Evolutionary conservation across 2,113 vertebrate species (phyloP), one percentile per base, ranked within the genome.

Genomic region (Lipophrys pholis): DNA sequence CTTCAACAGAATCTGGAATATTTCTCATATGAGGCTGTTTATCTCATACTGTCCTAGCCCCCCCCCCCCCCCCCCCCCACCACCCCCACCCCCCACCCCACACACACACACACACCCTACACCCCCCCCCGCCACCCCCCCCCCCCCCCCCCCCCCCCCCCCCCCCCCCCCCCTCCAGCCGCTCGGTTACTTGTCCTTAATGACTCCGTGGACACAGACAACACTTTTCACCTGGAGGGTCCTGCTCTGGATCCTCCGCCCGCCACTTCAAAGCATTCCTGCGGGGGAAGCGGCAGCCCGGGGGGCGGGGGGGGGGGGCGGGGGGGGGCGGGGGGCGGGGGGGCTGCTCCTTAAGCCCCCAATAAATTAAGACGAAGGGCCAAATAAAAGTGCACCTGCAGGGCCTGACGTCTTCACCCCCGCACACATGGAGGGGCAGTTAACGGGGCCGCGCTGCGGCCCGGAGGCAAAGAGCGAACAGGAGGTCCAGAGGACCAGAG

Each of bases 181-280:
- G 11, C 15, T n/a, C n/a, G n/a, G n/a, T n/a, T n/a, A n/a, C n/a
- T 4, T 11, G 10, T n/a, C 12, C 62, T 6, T 57, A 43, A 69
- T 49, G 73, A 77, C 8, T 12, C 59, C 3, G 61, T 8, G 68
- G 88, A 88, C 86, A 87, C 84, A 73, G 85, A 85, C 85, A 84
- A 82, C 81, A 83, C 78, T 1, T 83, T 87, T 89, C 86, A 82
- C 81, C 87, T 82, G 90, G 84, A 87, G 70, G 60, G 53, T 70
- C 63, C n/a, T 6, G 52, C 42, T 41, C 10, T 1, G 73, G 64
- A 76, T 69, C 82, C 42, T 81, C 50, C 54, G 57, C 80, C 83
- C 80, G 73, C 81, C 60, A 72, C 83, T 95, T 97, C 94, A 98
- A 97, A 97, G 95, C 96, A 96, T 97, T 97, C 95, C 85, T 93